Evolutionary conservation across 2,113 vertebrate genomes (phyloP).

Genomic region (Tauraco erythrolophus): DNA sequence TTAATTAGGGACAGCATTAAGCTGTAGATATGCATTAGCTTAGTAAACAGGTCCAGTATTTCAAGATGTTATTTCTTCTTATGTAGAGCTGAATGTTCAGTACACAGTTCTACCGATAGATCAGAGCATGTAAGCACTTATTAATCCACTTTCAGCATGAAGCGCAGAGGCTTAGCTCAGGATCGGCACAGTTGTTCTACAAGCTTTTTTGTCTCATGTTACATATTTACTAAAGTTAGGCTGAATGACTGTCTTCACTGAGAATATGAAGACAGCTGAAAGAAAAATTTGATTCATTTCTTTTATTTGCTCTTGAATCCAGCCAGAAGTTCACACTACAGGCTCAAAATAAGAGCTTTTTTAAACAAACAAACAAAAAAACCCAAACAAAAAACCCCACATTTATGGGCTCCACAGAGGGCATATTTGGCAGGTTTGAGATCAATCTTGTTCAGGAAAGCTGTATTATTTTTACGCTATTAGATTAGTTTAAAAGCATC

Average conservation of each 20-base stretch:
- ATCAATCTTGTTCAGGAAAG: not conserved
- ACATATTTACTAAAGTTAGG: not conserved
- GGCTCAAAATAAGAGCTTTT: not conserved
- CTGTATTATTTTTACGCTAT: conserved; percentile 21
- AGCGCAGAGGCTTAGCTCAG: not conserved
- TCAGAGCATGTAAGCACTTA: not conserved
- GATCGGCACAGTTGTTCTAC: not conserved
- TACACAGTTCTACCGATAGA: not conserved
- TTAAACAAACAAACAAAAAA: not conserved
- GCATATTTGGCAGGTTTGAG: not conserved
- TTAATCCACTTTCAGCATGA: not conserved
- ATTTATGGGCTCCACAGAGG: not conserved
- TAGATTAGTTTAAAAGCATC: conserved; percentile 43
- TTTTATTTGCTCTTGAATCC: not conserved
- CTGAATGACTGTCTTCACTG: not conserved
- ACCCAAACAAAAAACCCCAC: no score
- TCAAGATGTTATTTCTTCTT: not conserved
- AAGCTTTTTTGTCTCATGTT: not conserved
- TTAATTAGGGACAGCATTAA: not conserved
- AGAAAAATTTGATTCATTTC: not conserved
- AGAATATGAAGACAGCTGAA: not conserved
- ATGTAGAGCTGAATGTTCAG: not conserved
- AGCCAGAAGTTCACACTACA: not conserved
- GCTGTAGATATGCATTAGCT: not conserved
- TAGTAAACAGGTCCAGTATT: not conserved